Percentiles rank a stretch among this genome's conserved stretches.
phyloP scores from a whole-genome alignment of 2,888 invertebrate species.

The Drosophila kuntzei region DNA sequence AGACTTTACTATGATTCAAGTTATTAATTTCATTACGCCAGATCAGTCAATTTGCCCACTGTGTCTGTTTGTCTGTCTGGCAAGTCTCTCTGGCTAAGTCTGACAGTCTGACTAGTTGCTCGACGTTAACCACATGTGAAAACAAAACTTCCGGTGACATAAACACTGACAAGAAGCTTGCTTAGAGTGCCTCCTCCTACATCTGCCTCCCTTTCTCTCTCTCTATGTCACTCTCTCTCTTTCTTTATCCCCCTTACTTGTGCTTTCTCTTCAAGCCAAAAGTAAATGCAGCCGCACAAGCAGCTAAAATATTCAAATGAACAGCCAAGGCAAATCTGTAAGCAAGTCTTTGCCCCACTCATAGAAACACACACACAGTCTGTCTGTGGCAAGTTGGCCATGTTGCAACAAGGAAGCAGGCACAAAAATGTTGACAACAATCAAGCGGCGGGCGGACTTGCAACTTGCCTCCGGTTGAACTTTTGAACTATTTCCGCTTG shows the following conservation, averaged over 20 bases:
- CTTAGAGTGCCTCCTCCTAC: conserved; percentile 57
- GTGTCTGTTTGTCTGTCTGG: conserved; percentile 6
- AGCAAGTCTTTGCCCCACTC: conserved; percentile 42
- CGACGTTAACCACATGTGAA: conserved; percentile 82
- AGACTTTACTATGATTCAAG: too few relatives aligned
- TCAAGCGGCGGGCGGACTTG: conserved; percentile 35
- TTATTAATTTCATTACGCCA: too few relatives aligned
- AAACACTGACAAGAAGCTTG: conserved; percentile 79
- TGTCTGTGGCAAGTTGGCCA: conserved; percentile 40
- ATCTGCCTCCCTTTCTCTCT: too few relatives aligned
- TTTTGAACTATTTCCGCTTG: conserved; percentile 74
- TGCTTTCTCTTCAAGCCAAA: conserved; percentile 22
- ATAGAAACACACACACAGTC: conserved; percentile 3
- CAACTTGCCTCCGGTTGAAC: conserved; percentile 49
- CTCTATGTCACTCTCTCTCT: too few relatives aligned
- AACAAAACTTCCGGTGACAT: conserved; percentile 81
- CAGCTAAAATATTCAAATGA: conserved; percentile 81
- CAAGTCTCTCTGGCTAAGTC: conserved; percentile 14
- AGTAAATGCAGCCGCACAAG: conserved; percentile 73
- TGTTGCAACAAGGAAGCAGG: conserved; percentile 33
- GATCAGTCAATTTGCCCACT: not conserved
- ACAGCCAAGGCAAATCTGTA: conserved; percentile 59
- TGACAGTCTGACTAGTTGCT: conserved; percentile 49
- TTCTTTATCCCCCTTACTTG: not conserved
- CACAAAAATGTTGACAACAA: conserved; percentile 77